Conservation (phyloP, 1,140 invertebrate species). For the Ceratoteleas bidentatus region DNA sequence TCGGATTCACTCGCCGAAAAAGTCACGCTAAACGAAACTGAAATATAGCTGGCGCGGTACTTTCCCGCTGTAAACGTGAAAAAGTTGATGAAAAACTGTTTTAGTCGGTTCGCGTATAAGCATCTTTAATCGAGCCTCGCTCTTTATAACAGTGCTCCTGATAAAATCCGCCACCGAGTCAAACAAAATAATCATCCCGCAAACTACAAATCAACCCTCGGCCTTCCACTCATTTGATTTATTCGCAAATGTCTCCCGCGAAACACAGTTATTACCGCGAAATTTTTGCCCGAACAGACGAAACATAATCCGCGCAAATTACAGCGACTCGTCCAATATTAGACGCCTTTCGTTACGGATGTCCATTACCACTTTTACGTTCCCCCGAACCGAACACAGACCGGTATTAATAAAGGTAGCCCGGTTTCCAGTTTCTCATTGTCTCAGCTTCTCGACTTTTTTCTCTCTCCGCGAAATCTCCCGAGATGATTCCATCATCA, state of each 20-base stretch:
- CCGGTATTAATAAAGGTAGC: conserved; percentile 10
- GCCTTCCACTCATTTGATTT: too few relatives aligned
- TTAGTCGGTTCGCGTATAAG: too few relatives aligned
- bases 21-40: too few relatives aligned
- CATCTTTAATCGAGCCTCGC: too few relatives aligned
- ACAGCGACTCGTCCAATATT: conserved; percentile 30
- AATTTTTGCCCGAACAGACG: conserved; percentile 1
- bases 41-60: too few relatives aligned
- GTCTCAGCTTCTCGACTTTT: neutral
- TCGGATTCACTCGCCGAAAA: too few relatives aligned
- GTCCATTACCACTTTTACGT: conserved; percentile 18
- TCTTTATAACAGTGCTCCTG: too few relatives aligned
- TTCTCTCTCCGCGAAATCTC: conserved; percentile 2
- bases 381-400: conserved; percentile 3
- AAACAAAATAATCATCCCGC: too few relatives aligned
- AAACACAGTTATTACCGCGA: conserved; percentile 11
- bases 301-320: conserved; percentile 18
- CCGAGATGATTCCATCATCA: conserved; percentile 51
- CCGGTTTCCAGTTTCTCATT: neutral
- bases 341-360: conserved; percentile 33
- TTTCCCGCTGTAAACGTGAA: too few relatives aligned
- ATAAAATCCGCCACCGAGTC: too few relatives aligned
- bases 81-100: too few relatives aligned
- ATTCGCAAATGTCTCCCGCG: neutral
- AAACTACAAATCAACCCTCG: too few relatives aligned